Conservation (phyloP, 1,140 invertebrate genomes). For the Heliconius himera region DNA sequence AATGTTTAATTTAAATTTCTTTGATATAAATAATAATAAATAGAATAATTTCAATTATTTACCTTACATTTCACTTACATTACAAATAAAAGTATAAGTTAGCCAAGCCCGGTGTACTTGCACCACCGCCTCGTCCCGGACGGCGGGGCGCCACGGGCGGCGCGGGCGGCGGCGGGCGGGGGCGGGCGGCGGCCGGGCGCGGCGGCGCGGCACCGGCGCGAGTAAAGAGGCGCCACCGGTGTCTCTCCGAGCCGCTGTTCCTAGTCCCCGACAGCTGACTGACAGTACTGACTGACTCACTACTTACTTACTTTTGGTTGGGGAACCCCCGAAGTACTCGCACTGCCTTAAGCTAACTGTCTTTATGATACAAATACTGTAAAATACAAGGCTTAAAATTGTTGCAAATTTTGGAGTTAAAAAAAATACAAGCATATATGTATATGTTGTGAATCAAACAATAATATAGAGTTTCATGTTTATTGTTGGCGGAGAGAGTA, state of each 20-base stretch:
- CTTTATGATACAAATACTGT: background rate
- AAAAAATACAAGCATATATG: too few relatives aligned
- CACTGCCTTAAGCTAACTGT: background rate
- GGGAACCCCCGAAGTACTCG: background rate
- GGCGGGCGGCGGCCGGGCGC: constrained; percentile 38
- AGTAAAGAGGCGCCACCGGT: constrained; percentile 30
- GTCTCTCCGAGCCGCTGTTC: background rate
- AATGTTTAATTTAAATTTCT: too few relatives aligned
- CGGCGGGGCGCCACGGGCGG: constrained; percentile 35
- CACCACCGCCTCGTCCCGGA: constrained; percentile 17
- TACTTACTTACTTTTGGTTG: background rate
- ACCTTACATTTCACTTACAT: too few relatives aligned
- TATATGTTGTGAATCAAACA: too few relatives aligned
- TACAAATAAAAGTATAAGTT: background rate
- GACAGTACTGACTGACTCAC: background rate
- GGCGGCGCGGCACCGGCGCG: constrained; percentile 36
- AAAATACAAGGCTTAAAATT: too few relatives aligned
- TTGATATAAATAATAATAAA: too few relatives aligned
- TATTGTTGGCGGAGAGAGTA: too few relatives aligned
- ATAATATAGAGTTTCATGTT: too few relatives aligned
- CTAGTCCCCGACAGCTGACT: background rate
- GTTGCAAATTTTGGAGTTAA: too few relatives aligned
- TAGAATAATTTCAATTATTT: too few relatives aligned
- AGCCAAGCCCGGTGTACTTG: background rate
- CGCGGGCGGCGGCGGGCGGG: background rate